Evolutionary conservation across 2,888 invertebrate genomes (phyloP).

Genomic region (Cyclophora punctaria): DNA sequence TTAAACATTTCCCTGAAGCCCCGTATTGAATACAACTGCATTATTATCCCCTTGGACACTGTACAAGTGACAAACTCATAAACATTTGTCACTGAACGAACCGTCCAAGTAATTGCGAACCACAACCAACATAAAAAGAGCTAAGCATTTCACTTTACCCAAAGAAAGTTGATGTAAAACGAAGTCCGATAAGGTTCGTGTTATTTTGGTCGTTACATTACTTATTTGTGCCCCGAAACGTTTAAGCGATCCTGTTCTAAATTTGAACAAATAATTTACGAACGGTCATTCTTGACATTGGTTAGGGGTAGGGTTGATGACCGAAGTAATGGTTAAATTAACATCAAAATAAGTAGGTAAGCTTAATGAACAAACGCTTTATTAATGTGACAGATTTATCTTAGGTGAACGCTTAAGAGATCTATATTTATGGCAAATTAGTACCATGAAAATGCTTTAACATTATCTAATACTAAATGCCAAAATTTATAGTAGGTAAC

Average conservation of each 20-base stretch:
- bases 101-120: constrained; percentile 63
- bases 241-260: constrained; percentile 71
- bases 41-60: constrained; percentile 40
- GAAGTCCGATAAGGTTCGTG: constrained; percentile 25
- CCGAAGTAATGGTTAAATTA: too few species aligned
- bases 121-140: constrained; percentile 41
- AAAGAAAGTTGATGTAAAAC: constrained; percentile 1
- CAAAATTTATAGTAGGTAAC: too few species aligned
- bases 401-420: too few species aligned
- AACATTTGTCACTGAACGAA: constrained; percentile 69
- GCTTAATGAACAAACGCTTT: too few species aligned
- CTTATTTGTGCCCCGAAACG: constrained; percentile 72
- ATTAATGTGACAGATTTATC: too few species aligned
- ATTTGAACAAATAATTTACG: constrained; percentile 74
- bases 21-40: constrained; percentile 41
- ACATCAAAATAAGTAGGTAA: too few species aligned
- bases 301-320: constrained; percentile 40
- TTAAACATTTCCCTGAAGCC: constrained; percentile 48
- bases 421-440: too few species aligned
- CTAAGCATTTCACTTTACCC: constrained; percentile 16
- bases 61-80: constrained; percentile 71
- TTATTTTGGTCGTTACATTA: constrained; percentile 43
- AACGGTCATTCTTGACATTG: constrained; percentile 63
- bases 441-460: too few species aligned
- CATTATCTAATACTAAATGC: too few species aligned